Percentiles rank a stretch among this genome's conserved stretches.
phyloP scores from a whole-genome alignment of 2,797 vertebrate genomes.

The Halcyon smyrnensis region DNA sequence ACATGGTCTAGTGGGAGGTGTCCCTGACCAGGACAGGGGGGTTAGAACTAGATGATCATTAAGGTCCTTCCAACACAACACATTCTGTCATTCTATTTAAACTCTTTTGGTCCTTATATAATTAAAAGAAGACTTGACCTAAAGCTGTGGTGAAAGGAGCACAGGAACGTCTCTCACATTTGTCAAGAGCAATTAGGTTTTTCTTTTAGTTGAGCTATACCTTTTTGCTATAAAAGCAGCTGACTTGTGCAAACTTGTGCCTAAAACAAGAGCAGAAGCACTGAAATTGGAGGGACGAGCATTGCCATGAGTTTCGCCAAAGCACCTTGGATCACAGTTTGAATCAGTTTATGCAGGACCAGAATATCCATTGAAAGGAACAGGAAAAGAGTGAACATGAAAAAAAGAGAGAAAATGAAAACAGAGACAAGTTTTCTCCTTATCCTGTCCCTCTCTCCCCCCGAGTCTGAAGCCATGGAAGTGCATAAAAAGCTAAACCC shows the following conservation, averaged over 20 bases:
- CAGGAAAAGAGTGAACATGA: not conserved
- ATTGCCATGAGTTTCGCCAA: not conserved
- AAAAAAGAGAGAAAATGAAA: not conserved
- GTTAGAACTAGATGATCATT: not conserved
- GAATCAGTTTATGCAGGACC: not conserved
- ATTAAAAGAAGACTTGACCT: not conserved
- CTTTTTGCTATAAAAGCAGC: not conserved
- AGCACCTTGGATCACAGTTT: not conserved
- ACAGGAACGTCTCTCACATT: not conserved
- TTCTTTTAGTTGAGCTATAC: not conserved
- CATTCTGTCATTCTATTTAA: not conserved
- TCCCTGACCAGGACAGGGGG: no score
- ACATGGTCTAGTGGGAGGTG: no score
- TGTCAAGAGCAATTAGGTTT: fast-evolving
- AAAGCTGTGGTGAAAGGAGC: not conserved
- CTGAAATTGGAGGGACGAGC: not conserved
- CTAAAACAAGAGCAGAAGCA: not conserved
- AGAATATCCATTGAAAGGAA: not conserved
- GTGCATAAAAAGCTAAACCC: not conserved
- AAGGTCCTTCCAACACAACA: not conserved
- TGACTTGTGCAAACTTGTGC: not conserved
- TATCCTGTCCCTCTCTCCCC: not conserved
- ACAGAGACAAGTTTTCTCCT: not conserved
- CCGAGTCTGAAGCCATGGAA: not conserved
- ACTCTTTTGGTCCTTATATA: not conserved